Evolutionary conservation across 1,140 invertebrate species (phyloP), one percentile per base, ranked within the genome.

Genomic region (Cardiocondyla obscurior): DNA sequence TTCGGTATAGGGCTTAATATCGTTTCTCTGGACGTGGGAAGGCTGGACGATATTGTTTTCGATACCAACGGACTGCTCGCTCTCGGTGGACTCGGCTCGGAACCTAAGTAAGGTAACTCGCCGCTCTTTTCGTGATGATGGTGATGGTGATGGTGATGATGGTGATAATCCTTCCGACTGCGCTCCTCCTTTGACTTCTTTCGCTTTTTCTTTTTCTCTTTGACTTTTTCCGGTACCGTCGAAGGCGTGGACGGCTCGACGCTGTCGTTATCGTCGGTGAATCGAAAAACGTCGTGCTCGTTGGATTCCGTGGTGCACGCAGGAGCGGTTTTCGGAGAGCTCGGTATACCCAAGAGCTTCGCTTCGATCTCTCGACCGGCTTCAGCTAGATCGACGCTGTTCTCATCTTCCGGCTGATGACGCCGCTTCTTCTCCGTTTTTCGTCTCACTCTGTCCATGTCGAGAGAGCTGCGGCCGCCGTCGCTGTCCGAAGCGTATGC

Each of bases 121-220:
- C 91, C 92, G 69, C 77, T 84, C 62, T 94, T 93, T 0, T 94
- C 91, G 19, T 93, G 90, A 91, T 93, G 92, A 73, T 95, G 95
- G 57, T 95, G 94, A 42, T 94, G 95, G 88, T 96, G 95, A 85
- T 96, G 95, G 77, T 95, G 94, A 90, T 95, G 94, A 81, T 97
- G 95, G 82, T 96, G 95, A 88, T 96, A 95, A 44, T 96, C 95
- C 88, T 95, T 95, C n/a, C 96, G 94, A 84, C 94, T 95, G 69
- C 96, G 95, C 76, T 97, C 97, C 88, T 97, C 97, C 89, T 96
- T 97, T 25, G 95, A 97, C 87, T 96, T 97, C 89, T 97, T 97
- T 64, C 97, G 95, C 88, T 97, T 97, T 92, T 97, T 97, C 90
- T 97, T 97, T 90, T 96, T 97, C 84, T 97, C 96, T 87, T 96